A percentile compares a stretch with the other conserved stretches of the same genome.
Evolutionary conservation across 1,140 invertebrate species (phyloP).

Genomic region (Cydia amplana): DNA sequence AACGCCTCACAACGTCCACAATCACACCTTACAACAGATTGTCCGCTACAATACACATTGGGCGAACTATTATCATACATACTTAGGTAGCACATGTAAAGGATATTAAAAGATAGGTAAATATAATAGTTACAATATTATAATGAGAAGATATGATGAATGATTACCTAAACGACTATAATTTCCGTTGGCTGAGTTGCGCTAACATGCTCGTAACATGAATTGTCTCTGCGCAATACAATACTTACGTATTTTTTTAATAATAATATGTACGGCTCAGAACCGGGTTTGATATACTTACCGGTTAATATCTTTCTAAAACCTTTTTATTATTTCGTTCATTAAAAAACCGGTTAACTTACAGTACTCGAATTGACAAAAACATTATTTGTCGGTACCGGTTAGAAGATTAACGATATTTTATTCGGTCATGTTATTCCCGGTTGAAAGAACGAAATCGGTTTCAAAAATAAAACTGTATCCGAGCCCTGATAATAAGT

Average conservation of each 20-base stretch:
- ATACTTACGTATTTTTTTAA: neutral
- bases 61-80: conserved; percentile 12
- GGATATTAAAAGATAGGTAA: conserved; percentile 12
- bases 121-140: conserved; percentile 15
- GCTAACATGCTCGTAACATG: neutral
- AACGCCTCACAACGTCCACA: conserved; percentile 16
- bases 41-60: neutral
- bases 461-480: too few species aligned
- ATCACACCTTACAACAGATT: conserved; percentile 14
- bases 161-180: neutral
- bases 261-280: neutral
- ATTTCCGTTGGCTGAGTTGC: neutral
- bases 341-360: too few species aligned
- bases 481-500: too few species aligned
- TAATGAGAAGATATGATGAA: conserved; percentile 28
- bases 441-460: too few species aligned
- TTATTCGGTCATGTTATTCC: too few species aligned
- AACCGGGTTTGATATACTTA: too few species aligned
- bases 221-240: neutral
- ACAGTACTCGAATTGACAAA: too few species aligned
- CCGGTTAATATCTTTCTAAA: too few species aligned
- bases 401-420: too few species aligned
- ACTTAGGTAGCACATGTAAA: conserved; percentile 27
- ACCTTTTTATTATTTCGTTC: too few species aligned
- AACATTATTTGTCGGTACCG: too few species aligned